Evolutionary conservation across 2,888 invertebrate genomes (phyloP).

Genomic region (Thalpophila matura): DNA sequence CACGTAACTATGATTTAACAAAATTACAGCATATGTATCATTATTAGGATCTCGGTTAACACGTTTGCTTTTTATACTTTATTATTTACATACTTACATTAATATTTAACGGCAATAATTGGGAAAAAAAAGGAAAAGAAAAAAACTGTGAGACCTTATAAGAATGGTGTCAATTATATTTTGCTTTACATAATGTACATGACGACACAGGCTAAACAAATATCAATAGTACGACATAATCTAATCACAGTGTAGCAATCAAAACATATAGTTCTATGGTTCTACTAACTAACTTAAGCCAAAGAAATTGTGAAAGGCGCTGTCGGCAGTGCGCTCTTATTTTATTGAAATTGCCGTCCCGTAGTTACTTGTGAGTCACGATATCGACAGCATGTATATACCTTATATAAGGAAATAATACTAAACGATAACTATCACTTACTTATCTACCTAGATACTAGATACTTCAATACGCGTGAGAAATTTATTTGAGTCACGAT

Average conservation of each 20-base stretch:
- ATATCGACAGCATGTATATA: constrained; percentile 47
- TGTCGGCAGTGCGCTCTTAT: constrained; percentile 44
- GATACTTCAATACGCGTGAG: constrained; percentile 55
- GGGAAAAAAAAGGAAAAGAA: not conserved
- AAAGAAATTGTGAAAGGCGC: constrained; percentile 64
- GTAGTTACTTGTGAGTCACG: constrained; percentile 59
- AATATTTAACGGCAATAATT: constrained; percentile 16
- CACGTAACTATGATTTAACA: constrained; percentile 47
- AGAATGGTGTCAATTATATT: constrained; percentile 3
- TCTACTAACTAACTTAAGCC: constrained; percentile 20
- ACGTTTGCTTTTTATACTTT: constrained; percentile 3
- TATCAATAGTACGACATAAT: constrained; percentile 27
- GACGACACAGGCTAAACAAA: constrained; percentile 29
- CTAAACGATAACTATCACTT: constrained; percentile 51
- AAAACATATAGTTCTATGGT: constrained; percentile 32
- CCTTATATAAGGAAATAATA: constrained; percentile 58
- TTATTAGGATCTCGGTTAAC: constrained; percentile 26
- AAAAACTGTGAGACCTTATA: not conserved
- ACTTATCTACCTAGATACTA: constrained; percentile 38
- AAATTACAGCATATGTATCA: constrained; percentile 34
- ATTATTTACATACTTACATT: constrained; percentile 6
- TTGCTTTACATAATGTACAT: constrained; percentile 34
- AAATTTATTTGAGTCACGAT: constrained; percentile 33
- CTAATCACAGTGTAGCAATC: constrained; percentile 43
- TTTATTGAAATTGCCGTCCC: constrained; percentile 53